Evolutionary conservation across 2,888 invertebrate species (phyloP).

Genomic region (Chloroclystis v-ata): DNA sequence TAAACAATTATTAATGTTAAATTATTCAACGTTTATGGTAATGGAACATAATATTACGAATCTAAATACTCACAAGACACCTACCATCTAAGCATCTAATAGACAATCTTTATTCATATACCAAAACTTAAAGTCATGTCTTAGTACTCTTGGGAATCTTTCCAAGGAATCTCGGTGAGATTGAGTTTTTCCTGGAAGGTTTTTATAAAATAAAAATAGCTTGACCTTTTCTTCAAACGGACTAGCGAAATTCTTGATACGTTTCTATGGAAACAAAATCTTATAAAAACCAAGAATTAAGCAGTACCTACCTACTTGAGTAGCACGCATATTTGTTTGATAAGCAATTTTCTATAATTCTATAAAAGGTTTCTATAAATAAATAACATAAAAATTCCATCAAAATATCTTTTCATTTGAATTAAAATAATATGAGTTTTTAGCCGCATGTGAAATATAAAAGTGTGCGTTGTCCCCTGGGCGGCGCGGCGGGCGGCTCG

Average conservation of each 20-base stretch:
- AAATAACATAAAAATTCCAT: too few relatives aligned
- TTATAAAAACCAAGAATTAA: slow-evolving; percentile 7
- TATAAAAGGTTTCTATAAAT: too few relatives aligned
- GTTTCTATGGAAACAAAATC: slow-evolving; percentile 2
- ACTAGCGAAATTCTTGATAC: slow-evolving; percentile 3
- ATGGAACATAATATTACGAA: too few relatives aligned
- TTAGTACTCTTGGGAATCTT: slow-evolving; percentile 7
- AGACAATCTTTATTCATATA: slow-evolving; percentile 10
- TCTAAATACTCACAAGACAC: too few relatives aligned
- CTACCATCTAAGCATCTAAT: too few relatives aligned
- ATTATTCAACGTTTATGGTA: too few relatives aligned
- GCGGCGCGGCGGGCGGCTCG: slow-evolving; percentile 28
- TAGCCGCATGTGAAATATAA: slow-evolving; percentile 31
- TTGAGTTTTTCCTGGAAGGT: slow-evolving; percentile 6
- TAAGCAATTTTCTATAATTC: too few relatives aligned
- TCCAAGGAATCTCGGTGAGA: slow-evolving; percentile 9
- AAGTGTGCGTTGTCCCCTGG: slow-evolving; percentile 26
- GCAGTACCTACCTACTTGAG: not conserved
- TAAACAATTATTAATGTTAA: too few relatives aligned
- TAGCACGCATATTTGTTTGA: too few relatives aligned
- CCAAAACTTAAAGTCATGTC: slow-evolving; percentile 9
- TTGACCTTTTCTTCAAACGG: slow-evolving; percentile 3
- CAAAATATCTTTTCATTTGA: too few relatives aligned
- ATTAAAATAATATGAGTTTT: slow-evolving; percentile 28
- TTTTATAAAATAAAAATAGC: slow-evolving; percentile 5